Conservation (phyloP, 2,888 invertebrate genomes). For the Megamerina dolium region DNA sequence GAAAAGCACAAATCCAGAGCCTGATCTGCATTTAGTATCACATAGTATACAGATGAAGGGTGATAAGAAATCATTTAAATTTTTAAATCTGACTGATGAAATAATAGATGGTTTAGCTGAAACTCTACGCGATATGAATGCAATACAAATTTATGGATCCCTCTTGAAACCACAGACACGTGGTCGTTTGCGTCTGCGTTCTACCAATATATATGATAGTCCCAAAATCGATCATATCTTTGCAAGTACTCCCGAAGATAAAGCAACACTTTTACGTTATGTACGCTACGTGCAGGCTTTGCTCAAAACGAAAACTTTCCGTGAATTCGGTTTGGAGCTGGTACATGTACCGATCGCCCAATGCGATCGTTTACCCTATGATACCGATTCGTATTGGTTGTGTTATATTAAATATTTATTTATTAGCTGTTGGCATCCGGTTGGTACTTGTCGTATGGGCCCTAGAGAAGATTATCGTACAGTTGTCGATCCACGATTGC, state of each 20-base stretch:
- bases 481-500: slow-evolving; percentile 53
- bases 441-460: slow-evolving; percentile 68
- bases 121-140: slow-evolving; percentile 18
- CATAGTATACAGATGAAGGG: slow-evolving; percentile 28
- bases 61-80: slow-evolving; percentile 23
- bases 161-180: slow-evolving; percentile 46
- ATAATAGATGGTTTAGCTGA: slow-evolving; percentile 23
- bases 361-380: slow-evolving; percentile 29
- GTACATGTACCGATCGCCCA: slow-evolving; percentile 29
- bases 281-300: slow-evolving; percentile 41
- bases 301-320: slow-evolving; percentile 47
- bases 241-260: slow-evolving; percentile 51
- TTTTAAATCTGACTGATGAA: slow-evolving; percentile 25
- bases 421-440: slow-evolving; percentile 60
- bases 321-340: slow-evolving; percentile 38
- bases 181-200: slow-evolving; percentile 52
- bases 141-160: slow-evolving; percentile 33
- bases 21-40: slow-evolving; percentile 58
- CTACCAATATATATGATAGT: slow-evolving; percentile 50
- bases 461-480: slow-evolving; percentile 44
- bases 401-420: slow-evolving; percentile 55
- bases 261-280: slow-evolving; percentile 40
- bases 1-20: slow-evolving; percentile 11
- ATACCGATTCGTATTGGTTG: slow-evolving; percentile 52
- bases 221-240: slow-evolving; percentile 58